Evolutionary conservation across 2,888 invertebrate species (phyloP), one percentile per base, ranked within the genome.

Genomic region (Ecdyonurus torrentis): DNA sequence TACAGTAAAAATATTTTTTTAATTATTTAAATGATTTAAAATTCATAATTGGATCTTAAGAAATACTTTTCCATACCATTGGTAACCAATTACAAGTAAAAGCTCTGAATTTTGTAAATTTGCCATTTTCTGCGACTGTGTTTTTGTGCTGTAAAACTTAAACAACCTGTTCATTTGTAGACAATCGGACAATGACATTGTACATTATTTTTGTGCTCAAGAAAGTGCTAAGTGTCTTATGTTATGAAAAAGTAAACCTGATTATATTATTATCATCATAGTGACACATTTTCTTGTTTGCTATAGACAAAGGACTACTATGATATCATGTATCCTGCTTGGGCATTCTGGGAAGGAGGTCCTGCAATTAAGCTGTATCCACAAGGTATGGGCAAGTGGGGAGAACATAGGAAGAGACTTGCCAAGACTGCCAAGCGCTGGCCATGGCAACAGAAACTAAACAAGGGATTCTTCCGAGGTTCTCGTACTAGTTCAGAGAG

Each of bases 341-440:
- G 97, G 97, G 87, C 93, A 53, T 98, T 98, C 75, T 95, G 96
- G 95, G 93, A 93, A 76, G 97, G 97, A 24, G 98, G 98, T 0
- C 98, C 98, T 18, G 96, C 97, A 1, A 96, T 97, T 68, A 84
- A 87, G 52, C 77, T 95, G 10, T 95, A 96, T 76, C 97, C 97
- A 0, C 87, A 84, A 62, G 97, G 97, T 22, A 83, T 97, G 66
- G 97, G 96, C 0, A 79, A 94, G 55, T 98, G 97, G 97, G 95
- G 96, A 74, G 74, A 83, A 67, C 89, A 90, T 72, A 80, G 94
- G 63, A 76, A 81, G 64, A 81, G 85, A 7, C 82, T 95, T 64
- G 79, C 84, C 60, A 76, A 78, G 67, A 84, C 86, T 25, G 81
- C 85, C 7, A 74, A 82, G 25, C 78, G 80, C 70, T 81, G 77